Evolutionary conservation across 2,113 vertebrate genomes (phyloP).

Genomic region (Laterallus jamaicensis): DNA sequence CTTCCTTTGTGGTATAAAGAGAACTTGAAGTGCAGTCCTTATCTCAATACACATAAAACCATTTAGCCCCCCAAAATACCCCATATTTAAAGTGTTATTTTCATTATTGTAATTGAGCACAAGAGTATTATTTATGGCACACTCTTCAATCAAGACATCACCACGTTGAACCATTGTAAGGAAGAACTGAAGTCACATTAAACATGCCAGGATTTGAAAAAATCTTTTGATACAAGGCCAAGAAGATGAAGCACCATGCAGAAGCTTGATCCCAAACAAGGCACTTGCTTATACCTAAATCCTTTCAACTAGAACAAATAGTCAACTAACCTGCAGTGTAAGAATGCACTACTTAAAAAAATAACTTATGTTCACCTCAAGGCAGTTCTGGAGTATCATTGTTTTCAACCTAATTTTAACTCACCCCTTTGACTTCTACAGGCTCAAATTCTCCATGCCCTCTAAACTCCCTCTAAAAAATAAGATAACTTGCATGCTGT

Average conservation of each 20-base stretch:
- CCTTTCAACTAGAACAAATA: background rate
- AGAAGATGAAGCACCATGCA: background rate
- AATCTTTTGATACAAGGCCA: background rate
- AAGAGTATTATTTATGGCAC: background rate
- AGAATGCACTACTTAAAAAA: background rate
- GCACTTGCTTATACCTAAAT: background rate
- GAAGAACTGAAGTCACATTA: background rate
- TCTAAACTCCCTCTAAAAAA: background rate
- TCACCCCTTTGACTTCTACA: background rate
- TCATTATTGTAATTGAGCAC: background rate
- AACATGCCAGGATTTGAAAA: background rate
- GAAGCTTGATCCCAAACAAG: background rate
- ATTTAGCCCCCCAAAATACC: background rate
- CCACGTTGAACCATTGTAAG: fast-evolving
- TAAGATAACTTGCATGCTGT: background rate
- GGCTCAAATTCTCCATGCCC: background rate
- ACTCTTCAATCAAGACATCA: background rate
- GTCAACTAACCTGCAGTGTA: background rate
- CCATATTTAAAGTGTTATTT: background rate
- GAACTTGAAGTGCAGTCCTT: background rate
- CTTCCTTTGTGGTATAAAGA: background rate
- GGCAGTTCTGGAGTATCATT: background rate
- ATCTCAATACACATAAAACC: background rate
- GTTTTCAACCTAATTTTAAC: background rate
- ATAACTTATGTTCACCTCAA: background rate